Base-by-base conservation (phyloP, 2,113 vertebrate species). In the Ictalurus punctatus region DNA sequence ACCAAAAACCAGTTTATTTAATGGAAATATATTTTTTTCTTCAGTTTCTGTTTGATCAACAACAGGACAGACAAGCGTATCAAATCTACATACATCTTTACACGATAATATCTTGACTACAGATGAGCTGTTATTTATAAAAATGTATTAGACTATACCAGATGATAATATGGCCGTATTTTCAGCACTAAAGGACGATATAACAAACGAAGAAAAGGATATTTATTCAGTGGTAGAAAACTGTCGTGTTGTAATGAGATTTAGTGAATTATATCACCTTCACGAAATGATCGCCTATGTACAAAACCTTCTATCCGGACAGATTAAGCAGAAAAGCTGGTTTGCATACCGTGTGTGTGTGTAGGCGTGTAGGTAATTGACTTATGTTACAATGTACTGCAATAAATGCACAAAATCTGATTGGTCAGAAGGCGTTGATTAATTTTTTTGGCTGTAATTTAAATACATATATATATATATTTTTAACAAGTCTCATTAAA, bases 1-100 rank as follows among this genome's bases (percentile, higher is more conserved):
- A 48, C 83, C 56, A 54, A 48, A 48, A 61, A 27, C 37, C 27
- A 17, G 17, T 63, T 65, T 27, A 67, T 67, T 52, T 44, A 67
- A 84, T 84, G 83, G 61, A 84, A 84, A 84, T 69, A 84, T 84
- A 84, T 86, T 74, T 67, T 0, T 85, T 59, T 85, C 19, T 86
- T 59, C 65, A 52, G 44, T 71, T 54, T 86, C 52, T 86, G 4
- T 48, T 67, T 67, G 40, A 69, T 67, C 37, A 84, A 61, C 8
- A 30, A 48, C 3, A 87, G 59, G 27, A 79, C 58, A 80, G 74
- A 52, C 61, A 69, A 85, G 69, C 48, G 16, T 59, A 88, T 76
- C 30, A 88, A 74, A 74, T 61, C 80, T 88, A 88, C 63, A 87
- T 21, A 83, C 14, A 30, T 63, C 79, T 82, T 37, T 44, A 73